A percentile compares a stretch with the other conserved stretches of the same genome.
These are phyloP conservation scores for Leptinotarsa haldemani DNA, from an alignment of 2,888 invertebrate genomes.

Conservation along the genomic window DNA sequence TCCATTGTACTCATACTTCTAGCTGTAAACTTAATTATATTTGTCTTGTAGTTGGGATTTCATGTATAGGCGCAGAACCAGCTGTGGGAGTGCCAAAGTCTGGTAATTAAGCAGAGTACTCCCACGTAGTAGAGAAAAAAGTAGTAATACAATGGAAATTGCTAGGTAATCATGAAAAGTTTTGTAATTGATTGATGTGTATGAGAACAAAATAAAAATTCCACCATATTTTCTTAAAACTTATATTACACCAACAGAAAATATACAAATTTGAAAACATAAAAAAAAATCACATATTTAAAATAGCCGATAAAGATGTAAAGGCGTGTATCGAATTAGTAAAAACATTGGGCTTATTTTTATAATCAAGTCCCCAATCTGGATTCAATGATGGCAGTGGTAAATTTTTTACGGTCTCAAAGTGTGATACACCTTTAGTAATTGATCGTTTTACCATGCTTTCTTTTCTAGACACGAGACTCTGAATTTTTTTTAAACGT, in stretches of 20 bases:
- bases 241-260: constrained; percentile 19
- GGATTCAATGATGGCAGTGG: constrained; percentile 55
- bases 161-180: too few relatives aligned
- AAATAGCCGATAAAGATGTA: constrained; percentile 46
- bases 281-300: constrained; percentile 35
- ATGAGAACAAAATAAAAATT: background rate
- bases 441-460: constrained; percentile 56
- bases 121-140: too few relatives aligned
- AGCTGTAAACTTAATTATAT: too few relatives aligned
- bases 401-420: constrained; percentile 46
- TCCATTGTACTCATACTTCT: too few relatives aligned
- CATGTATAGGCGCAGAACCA: too few relatives aligned
- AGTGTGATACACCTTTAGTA: constrained; percentile 49
- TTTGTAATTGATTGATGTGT: too few relatives aligned
- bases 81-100: too few relatives aligned
- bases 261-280: constrained; percentile 21
- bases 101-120: too few relatives aligned
- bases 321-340: constrained; percentile 59
- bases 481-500: constrained; percentile 56
- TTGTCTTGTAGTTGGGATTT: too few relatives aligned
- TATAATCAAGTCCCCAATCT: constrained; percentile 62
- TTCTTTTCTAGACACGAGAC: constrained; percentile 56
- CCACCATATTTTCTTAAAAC: background rate
- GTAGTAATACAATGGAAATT: too few relatives aligned
- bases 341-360: constrained; percentile 58